Conservation (phyloP, 2,113 vertebrate genomes). For the Scolopax mira region DNA sequence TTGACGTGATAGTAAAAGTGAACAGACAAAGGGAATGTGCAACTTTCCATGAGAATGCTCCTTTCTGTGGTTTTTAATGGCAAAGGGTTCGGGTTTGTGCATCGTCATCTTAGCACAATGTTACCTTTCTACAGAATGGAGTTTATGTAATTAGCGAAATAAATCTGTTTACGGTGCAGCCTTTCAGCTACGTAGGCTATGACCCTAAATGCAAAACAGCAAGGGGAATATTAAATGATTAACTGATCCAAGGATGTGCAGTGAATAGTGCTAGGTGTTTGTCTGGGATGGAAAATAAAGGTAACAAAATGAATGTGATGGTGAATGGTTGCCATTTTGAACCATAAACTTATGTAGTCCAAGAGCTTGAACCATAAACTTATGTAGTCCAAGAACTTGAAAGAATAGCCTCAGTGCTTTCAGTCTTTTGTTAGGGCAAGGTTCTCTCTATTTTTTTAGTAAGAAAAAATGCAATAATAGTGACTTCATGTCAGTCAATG, state of each 20-base stretch:
- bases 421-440: background rate
- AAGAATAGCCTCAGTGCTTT: background rate
- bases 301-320: background rate
- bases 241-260: constrained; percentile 3
- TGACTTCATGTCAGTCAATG: background rate
- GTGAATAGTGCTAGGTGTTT: background rate
- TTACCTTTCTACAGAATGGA: background rate
- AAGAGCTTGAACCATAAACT: background rate
- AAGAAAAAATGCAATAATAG: background rate
- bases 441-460: background rate
- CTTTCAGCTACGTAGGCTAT: background rate
- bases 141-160: background rate
- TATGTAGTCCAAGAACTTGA: background rate
- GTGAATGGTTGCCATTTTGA: background rate
- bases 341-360: background rate
- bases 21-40: background rate
- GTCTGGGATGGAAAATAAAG: background rate
- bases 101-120: background rate
- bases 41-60: background rate
- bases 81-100: background rate
- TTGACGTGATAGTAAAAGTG: background rate
- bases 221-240: constrained; percentile 6
- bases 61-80: background rate
- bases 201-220: background rate
- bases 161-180: background rate